phyloP scores from a whole-genome alignment of 2,888 invertebrate genomes.

The Hipparchia semele region DNA sequence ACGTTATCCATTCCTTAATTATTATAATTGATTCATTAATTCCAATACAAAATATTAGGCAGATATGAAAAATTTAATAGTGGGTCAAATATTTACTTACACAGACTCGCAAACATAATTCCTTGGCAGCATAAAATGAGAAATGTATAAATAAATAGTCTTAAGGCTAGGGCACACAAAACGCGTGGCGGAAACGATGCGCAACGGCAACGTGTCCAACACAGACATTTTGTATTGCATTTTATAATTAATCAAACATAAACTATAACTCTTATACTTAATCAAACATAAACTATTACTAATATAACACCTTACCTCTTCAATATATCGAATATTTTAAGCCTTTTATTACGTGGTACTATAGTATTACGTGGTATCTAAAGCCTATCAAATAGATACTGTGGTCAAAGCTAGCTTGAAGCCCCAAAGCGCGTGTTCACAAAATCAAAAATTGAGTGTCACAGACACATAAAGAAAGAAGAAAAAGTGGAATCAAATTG shows the following conservation, averaged over 20 bases:
- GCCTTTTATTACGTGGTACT: constrained; percentile 1
- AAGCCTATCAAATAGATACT: background rate
- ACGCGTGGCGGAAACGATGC: too few species aligned
- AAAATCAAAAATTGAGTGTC: background rate
- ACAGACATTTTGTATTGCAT: too few species aligned
- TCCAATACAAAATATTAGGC: background rate
- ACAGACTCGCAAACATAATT: constrained; percentile 72
- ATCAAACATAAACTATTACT: background rate
- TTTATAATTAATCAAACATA: too few species aligned
- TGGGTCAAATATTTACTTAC: constrained; percentile 57
- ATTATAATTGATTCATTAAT: too few species aligned
- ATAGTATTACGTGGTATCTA: constrained; percentile 10
- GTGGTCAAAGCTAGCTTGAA: constrained; percentile 18
- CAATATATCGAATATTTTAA: background rate
- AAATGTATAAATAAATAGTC: constrained; percentile 8
- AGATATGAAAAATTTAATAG: constrained; percentile 4
- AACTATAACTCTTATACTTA: too few species aligned
- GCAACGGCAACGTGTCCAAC: too few species aligned
- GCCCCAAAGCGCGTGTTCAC: constrained; percentile 21
- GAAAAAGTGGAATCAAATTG: background rate
- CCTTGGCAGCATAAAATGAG: constrained; percentile 63
- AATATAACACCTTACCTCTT: too few species aligned
- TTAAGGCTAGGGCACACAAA: too few species aligned
- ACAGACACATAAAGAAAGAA: background rate
- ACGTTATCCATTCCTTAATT: background rate